phyloP scores from a whole-genome alignment of 2,888 invertebrate species.

The Acanthoscelides obtectus region DNA sequence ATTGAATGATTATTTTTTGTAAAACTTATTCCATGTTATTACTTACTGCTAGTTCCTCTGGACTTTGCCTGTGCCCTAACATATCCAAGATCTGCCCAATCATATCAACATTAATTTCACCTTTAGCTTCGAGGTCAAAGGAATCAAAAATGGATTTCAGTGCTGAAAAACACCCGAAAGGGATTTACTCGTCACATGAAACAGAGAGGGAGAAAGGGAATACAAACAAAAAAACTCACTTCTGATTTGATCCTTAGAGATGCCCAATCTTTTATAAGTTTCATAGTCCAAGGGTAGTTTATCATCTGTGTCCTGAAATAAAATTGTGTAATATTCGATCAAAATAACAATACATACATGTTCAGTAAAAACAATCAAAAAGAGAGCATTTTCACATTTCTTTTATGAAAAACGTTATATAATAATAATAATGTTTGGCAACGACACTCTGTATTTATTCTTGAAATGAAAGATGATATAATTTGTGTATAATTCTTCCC shows the following conservation, averaged over 20 bases:
- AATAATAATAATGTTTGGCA: no score
- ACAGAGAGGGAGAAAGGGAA: background rate
- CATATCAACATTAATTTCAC: slow-evolving; percentile 77
- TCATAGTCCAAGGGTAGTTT: slow-evolving; percentile 22
- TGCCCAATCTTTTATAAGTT: slow-evolving; percentile 32
- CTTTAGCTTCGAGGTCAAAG: slow-evolving; percentile 84
- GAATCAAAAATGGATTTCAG: slow-evolving; percentile 87
- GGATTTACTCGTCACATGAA: background rate
- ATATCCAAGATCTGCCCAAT: slow-evolving; percentile 84
- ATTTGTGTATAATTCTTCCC: no score
- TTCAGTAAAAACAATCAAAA: no score
- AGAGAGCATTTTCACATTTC: no score
- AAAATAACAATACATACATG: no score
- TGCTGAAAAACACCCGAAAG: slow-evolving; percentile 55
- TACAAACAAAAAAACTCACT: slow-evolving; percentile 31
- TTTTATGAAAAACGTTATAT: no score
- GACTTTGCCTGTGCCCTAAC: slow-evolving; percentile 81
- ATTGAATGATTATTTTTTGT: background rate
- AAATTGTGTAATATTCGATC: no score
- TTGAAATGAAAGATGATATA: no score
- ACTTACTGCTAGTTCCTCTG: slow-evolving; percentile 62
- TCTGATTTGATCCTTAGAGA: slow-evolving; percentile 41
- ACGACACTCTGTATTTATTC: no score
- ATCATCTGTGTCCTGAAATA: slow-evolving; percentile 4
- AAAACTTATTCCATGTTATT: slow-evolving; percentile 1